Percentiles rank a stretch among this genome's conserved stretches.
Conservation (phyloP, 2,113 vertebrate species). For the Bos taurus region DNA sequence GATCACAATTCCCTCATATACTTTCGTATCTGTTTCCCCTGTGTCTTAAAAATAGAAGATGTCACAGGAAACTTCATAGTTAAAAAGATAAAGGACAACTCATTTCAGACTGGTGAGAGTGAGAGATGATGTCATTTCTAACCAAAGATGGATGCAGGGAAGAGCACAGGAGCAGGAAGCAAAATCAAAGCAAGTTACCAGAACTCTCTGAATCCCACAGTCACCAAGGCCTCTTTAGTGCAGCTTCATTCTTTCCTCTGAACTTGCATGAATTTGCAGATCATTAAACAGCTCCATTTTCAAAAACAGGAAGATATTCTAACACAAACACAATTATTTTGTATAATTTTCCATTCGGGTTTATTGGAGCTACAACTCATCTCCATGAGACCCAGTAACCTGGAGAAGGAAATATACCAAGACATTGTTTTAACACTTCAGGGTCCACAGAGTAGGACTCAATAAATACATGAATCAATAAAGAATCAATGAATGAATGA, state of each 20-base stretch:
- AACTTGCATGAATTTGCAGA: not conserved
- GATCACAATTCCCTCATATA: not conserved
- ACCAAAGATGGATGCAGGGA: not conserved
- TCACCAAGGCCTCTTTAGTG: not conserved
- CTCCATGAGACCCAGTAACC: not conserved
- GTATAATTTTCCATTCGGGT: not conserved
- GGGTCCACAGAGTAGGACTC: not conserved
- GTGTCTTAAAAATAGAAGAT: not conserved
- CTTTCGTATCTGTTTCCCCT: not conserved
- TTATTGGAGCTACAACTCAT: not conserved
- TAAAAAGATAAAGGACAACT: not conserved
- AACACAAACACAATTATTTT: not conserved
- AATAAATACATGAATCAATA: not conserved
- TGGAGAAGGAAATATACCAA: not conserved
- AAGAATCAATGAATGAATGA: not conserved
- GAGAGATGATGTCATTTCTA: constrained; percentile 25
- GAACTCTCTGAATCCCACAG: not conserved
- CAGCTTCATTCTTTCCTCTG: not conserved
- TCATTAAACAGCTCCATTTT: not conserved
- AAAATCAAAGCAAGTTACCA: constrained; percentile 19
- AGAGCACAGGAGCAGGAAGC: not conserved
- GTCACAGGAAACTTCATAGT: not conserved
- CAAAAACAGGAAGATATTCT: not conserved
- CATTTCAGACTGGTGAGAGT: not conserved
- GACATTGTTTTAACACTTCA: not conserved